phyloP scores from a whole-genome alignment of 2,113 vertebrate genomes.

The Eclectus roratus region DNA sequence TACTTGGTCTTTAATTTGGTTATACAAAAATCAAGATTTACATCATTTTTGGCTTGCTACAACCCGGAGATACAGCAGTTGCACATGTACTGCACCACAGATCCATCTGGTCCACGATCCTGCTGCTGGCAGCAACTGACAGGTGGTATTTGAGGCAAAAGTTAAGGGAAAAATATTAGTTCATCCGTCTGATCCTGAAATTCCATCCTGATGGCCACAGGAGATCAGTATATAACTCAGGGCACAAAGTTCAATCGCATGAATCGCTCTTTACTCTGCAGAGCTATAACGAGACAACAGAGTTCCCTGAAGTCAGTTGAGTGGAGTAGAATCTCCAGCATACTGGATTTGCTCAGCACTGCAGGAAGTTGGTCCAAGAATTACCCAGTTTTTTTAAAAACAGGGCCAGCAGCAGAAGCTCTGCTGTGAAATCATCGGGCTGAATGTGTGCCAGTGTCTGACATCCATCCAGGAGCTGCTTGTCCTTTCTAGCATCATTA shows the following conservation, averaged over 20 bases:
- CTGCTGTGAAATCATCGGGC: neutral
- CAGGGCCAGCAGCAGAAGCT: neutral
- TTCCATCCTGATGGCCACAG: neutral
- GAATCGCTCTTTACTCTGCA: neutral
- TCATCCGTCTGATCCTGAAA: neutral
- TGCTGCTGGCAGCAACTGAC: neutral
- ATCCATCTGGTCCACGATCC: neutral
- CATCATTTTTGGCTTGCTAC: neutral
- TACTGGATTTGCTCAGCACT: neutral
- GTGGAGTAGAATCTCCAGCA: neutral
- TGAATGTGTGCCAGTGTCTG: neutral
- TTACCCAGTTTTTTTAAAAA: neutral
- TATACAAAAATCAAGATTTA: neutral
- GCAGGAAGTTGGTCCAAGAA: neutral
- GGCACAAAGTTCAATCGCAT: neutral
- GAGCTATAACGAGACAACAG: conserved; percentile 13
- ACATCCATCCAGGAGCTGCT: neutral
- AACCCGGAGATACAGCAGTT: neutral
- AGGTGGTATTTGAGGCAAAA: neutral
- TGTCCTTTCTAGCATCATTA: neutral
- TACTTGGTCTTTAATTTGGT: neutral
- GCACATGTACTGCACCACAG: neutral
- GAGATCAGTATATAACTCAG: conserved; percentile 1
- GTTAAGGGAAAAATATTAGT: neutral
- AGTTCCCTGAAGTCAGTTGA: neutral